A percentile compares a stretch with the other conserved stretches of the same genome.
phyloP scores from a whole-genome alignment of 2,888 invertebrate genomes.

The Agrilus mali region DNA sequence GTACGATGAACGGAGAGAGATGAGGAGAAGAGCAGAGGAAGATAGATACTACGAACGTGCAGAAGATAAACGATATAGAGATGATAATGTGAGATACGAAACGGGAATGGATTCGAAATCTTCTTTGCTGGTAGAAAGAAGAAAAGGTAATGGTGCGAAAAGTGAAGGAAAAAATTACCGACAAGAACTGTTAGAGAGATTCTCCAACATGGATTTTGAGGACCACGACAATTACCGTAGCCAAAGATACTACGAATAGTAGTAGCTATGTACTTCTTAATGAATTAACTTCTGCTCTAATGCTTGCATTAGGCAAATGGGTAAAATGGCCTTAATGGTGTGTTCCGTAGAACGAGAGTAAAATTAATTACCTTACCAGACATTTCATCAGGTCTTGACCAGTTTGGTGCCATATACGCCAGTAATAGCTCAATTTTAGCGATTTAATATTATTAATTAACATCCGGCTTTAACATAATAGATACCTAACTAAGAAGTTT shows the following conservation, averaged over 20 bases:
- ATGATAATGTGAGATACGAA: conserved; percentile 7
- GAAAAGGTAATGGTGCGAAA: conserved; percentile 11
- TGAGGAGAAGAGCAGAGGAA: conserved; percentile 10
- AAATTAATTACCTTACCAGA: conserved; percentile 17
- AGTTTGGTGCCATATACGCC: conserved; percentile 36
- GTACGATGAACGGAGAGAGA: conserved; percentile 11
- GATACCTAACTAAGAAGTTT: no score
- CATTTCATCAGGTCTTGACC: conserved; percentile 31
- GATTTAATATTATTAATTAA: conserved; percentile 21
- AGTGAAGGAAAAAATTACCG: conserved; percentile 28
- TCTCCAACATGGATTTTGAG: conserved; percentile 32
- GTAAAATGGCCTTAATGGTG: conserved; percentile 21
- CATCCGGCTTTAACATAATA: conserved; percentile 8
- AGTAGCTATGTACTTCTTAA: background rate
- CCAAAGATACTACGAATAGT: conserved; percentile 31
- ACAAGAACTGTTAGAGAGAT: conserved; percentile 31
- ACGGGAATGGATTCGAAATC: background rate
- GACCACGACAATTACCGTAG: conserved; percentile 29
- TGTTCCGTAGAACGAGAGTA: conserved; percentile 31
- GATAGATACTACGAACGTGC: conserved; percentile 18
- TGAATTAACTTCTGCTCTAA: background rate
- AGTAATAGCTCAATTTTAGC: conserved; percentile 34
- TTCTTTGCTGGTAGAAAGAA: conserved; percentile 6
- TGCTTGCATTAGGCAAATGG: background rate
- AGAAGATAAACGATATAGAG: conserved; percentile 6